Base-by-base conservation (phyloP, 2,797 vertebrate genomes). In the Erethizon dorsatum region DNA sequence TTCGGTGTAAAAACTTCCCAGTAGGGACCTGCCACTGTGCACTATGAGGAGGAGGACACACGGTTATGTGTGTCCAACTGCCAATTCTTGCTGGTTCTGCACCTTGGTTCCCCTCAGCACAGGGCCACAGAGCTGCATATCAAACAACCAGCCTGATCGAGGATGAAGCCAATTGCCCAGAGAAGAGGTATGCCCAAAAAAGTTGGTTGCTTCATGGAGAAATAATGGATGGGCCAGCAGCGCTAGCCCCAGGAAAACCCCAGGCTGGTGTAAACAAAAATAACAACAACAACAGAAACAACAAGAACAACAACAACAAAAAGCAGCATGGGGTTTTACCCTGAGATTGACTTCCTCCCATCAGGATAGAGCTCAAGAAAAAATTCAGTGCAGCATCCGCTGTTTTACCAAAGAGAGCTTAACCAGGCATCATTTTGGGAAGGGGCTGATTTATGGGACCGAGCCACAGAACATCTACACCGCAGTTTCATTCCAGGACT, bases 1-100 rank as follows among this genome's bases (percentile, higher is more conserved):
- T 93, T 93, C 71, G 78, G 52, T 79, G 9, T 67, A 86, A 97
- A 89, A 59, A 79, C 59, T 0, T 91, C 15, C 41, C 24, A 73
- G 18, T 71, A 41, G 37, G 18, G 69, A 71, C 7, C 31, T n/a
- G 65, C 33, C 31, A 15, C 65, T 7, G 1, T 45, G 37, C 22
- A 41, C 37, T 41, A 41, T 22, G 10, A 73, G 1, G 37, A 65
- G 63, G 3, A 20, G 69, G 69, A 73, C 37, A 10, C 15, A 18
- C 67, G 37, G 67, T 4, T 17, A 2, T 37, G 17, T 9, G 7
- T 37, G 18, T 69, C 67, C 37, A 69, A 69, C 67, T 73, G 18
- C 22, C 10, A 24, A 2, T 45, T 4, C 69, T 45, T 24, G 20
- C 11, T 71, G 69, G 69, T 73, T 45, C 10, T 41, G 11, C 11